phyloP scores from a whole-genome alignment of 1,140 invertebrate species.

The Scaptodrosophila lebanonensis region DNA sequence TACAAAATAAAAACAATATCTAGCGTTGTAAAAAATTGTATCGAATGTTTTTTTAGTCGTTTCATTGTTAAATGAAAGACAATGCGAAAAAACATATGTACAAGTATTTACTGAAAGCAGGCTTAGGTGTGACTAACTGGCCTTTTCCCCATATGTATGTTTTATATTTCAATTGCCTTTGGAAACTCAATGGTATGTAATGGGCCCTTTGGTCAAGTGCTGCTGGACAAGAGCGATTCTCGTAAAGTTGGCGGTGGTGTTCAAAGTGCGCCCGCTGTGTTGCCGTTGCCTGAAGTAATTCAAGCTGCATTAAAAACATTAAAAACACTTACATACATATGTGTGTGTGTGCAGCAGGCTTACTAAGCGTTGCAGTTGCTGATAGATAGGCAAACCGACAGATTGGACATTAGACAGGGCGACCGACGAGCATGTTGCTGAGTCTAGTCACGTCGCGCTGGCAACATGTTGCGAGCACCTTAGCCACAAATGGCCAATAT shows the following conservation, averaged over 20 bases:
- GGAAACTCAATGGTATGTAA: conserved; percentile 27
- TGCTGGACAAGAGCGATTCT: conserved; percentile 21
- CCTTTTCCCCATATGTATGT: conserved; percentile 12
- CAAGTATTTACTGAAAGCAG: neutral
- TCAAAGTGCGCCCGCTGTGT: conserved; percentile 43
- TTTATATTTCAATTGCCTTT: conserved; percentile 34
- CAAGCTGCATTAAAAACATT: too few relatives aligned
- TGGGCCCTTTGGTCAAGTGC: conserved; percentile 32
- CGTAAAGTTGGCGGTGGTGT: conserved; percentile 21
- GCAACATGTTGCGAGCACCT: conserved; percentile 39
- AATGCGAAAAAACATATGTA: neutral
- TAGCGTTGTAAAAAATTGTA: too few relatives aligned
- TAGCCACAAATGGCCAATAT: conserved; percentile 36
- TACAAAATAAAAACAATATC: too few relatives aligned
- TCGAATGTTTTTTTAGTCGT: too few relatives aligned
- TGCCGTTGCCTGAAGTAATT: neutral
- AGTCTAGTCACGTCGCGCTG: conserved; percentile 55
- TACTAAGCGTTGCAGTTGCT: conserved; percentile 6
- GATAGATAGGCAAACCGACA: too few relatives aligned
- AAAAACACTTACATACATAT: too few relatives aligned
- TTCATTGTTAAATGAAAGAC: too few relatives aligned
- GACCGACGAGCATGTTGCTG: too few relatives aligned
- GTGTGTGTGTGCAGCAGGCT: too few relatives aligned
- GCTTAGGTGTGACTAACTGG: neutral
- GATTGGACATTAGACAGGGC: too few relatives aligned